Evolutionary conservation across 2,888 invertebrate species (phyloP), one percentile per base, ranked within the genome.

Genomic region (Gastracanthus pulcherrimus): DNA sequence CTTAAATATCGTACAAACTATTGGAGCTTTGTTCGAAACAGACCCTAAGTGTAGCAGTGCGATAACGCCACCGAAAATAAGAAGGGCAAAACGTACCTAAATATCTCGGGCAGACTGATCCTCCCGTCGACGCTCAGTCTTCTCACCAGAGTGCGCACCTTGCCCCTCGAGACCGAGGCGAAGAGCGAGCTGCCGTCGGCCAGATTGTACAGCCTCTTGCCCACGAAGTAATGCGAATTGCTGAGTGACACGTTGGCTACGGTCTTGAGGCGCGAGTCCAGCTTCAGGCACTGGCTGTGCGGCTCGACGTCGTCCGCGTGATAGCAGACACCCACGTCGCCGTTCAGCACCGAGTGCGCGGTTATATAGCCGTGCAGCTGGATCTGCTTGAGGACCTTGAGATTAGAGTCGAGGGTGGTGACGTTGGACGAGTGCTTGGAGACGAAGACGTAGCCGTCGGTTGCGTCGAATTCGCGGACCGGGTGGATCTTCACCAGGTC

Each of bases 261-360:
- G 5, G 62, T 23, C n/a, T 80, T 75, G 13, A 80, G 23, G n/a
- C 76, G 26, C 3, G 48, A 31, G 9, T 80, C 80, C 19, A 80
- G 11, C 29, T 55, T 75, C 3, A 62, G 23, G 9, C 75, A 76
- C 45, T 70, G 60, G n/a, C 9, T 16, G 3, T 34, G 36, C 1
- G 29, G 55, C 3, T 80, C 76, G 16, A n/a, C 6, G 3, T 55
- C 29, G 16, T 71, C 51, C 0, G 38, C 19, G 4, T 58, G 26
- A 9, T 7, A 13, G 31, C 70, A 80, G 11, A 76, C 64, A 1
- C 76, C 64, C 1, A 80, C 38, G 13, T 64, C 76, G 34, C 41
- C 64, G 34, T 76, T 76, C 1, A 75, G 26, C 0, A 80, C 64
- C 26, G 80, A 80, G 5, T 38, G 23, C 3, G 70, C 13, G 3